phyloP scores from a whole-genome alignment of 1,140 invertebrate genomes.

The Aphaenogaster ashmeadi region DNA sequence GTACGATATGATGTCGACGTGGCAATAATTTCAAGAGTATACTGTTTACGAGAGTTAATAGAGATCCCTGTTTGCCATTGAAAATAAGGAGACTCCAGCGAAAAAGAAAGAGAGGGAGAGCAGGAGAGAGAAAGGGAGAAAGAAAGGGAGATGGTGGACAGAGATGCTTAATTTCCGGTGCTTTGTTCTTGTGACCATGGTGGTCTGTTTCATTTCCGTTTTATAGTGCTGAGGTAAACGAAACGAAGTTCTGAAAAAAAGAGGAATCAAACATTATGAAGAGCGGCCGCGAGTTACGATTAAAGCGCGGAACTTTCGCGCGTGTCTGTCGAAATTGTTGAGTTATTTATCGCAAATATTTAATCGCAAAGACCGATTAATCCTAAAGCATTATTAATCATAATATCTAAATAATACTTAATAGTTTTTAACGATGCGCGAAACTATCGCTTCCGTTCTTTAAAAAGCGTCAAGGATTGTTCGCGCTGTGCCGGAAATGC shows the following conservation, averaged over 20 bases:
- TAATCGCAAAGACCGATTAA: not conserved
- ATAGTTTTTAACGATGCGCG: too few species aligned
- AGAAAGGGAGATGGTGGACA: conserved; percentile 36
- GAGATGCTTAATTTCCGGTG: conserved; percentile 70
- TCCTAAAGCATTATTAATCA: not conserved
- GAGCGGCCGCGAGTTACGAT: conserved; percentile 6
- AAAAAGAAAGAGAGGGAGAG: not conserved
- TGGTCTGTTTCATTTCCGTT: conserved; percentile 71
- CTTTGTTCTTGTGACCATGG: conserved; percentile 68
- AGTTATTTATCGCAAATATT: conserved; percentile 3
- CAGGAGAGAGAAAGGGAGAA: not conserved
- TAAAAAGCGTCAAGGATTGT: not conserved
- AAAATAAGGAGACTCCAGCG: conserved; percentile 39
- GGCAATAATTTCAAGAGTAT: conserved; percentile 35
- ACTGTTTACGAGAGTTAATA: conserved; percentile 60
- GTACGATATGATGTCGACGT: conserved; percentile 11
- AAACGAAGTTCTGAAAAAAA: conserved; percentile 17
- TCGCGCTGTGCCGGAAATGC: too few species aligned
- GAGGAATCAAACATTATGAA: conserved; percentile 49
- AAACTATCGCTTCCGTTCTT: not conserved
- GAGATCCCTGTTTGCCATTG: conserved; percentile 14
- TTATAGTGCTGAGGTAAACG: conserved; percentile 13
- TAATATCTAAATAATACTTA: not conserved
- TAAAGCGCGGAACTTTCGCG: conserved; percentile 17
- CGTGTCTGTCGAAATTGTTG: conserved; percentile 2